Percentiles rank a stretch among this genome's conserved stretches.
Evolutionary conservation across 2,113 vertebrate genomes (phyloP).

Genomic region (Pluvianellus socialis): DNA sequence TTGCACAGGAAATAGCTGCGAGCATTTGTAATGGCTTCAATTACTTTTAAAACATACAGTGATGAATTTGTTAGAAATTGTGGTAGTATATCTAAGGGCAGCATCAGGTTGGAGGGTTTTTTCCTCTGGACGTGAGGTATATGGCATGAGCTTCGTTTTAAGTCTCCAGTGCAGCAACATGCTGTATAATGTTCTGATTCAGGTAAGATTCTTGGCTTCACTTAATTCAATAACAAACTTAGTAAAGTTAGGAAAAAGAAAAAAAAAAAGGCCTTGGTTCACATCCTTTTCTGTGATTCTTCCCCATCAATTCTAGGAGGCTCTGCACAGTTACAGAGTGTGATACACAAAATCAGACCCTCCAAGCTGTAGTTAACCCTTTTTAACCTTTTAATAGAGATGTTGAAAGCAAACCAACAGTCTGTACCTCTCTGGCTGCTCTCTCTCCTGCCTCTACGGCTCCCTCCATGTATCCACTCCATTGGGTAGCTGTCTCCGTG

Average conservation of each 20-base stretch:
- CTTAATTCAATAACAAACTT: background rate
- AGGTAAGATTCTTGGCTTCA: background rate
- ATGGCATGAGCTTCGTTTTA: background rate
- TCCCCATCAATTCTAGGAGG: background rate
- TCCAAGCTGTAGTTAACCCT: background rate
- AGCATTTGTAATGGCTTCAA: background rate
- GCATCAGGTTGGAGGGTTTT: background rate
- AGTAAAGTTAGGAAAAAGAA: background rate
- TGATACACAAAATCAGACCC: background rate
- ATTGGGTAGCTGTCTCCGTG: conserved; percentile 82
- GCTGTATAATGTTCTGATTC: background rate
- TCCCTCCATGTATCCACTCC: conserved; percentile 88
- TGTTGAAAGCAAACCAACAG: background rate
- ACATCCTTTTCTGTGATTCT: background rate
- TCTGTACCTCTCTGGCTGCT: conserved; percentile 81
- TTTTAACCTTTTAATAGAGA: background rate
- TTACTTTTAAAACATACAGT: background rate
- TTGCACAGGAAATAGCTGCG: background rate
- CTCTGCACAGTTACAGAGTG: background rate
- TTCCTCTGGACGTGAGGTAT: background rate
- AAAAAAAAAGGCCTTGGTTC: background rate
- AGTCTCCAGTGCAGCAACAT: background rate
- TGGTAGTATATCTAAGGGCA: background rate
- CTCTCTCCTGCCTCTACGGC: conserved; percentile 83
- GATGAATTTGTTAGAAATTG: background rate